Conservation (phyloP, 2,113 vertebrate species). For the Toxostoma redivivum region DNA sequence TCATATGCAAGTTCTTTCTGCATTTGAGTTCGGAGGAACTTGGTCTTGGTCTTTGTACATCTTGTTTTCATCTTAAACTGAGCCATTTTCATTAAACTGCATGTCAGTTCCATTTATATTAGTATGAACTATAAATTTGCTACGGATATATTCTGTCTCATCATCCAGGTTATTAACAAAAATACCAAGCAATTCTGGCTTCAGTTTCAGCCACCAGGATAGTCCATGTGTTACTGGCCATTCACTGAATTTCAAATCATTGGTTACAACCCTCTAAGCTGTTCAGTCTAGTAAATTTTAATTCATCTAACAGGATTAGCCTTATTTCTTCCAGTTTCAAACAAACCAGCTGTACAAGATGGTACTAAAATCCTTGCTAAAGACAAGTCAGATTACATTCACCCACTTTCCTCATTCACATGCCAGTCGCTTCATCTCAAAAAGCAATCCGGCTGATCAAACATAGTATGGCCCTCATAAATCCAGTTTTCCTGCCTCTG, state of each 20-base stretch:
- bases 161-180: neutral
- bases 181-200: neutral
- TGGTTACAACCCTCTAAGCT: neutral
- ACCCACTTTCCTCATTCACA: neutral
- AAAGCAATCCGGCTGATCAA: neutral
- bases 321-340: neutral
- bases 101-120: neutral
- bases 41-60: neutral
- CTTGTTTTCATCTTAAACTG: neutral
- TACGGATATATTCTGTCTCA: neutral
- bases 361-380: neutral
- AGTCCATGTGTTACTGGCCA: neutral
- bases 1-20: neutral
- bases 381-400: neutral
- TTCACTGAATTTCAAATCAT: neutral
- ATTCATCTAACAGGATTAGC: neutral
- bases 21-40: neutral
- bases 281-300: neutral
- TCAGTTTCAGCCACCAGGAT: neutral
- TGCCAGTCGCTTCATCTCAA: neutral
- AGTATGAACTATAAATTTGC: neutral
- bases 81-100: neutral
- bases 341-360: neutral
- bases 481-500: neutral
- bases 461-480: neutral